Evolutionary conservation across 2,888 invertebrate species (phyloP), one percentile per base, ranked within the genome.

Genomic region (Drosophila mayaguana): DNA sequence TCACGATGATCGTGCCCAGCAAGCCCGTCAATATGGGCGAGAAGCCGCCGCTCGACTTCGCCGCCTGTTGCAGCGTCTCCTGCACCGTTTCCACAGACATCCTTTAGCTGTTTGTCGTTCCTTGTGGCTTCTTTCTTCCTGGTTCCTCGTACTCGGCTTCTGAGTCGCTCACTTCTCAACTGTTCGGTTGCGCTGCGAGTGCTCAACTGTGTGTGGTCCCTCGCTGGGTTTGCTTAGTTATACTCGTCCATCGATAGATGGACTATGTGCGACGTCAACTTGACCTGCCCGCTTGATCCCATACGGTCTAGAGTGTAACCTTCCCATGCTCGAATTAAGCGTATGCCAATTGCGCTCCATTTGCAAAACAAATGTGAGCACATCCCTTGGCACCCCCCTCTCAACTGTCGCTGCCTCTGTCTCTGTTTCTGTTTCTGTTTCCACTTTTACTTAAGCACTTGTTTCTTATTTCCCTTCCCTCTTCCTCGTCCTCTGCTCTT

Each of bases 21-120:
- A 91, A 12, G 1, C 80, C 83, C 1, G 90, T 89, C 53, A 88
- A 60, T 63, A 91, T 28, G n/a, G 91, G 91, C 25, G 62, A 32
- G 51, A 88, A 56, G 51, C 76, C 65, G 45, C 70, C 61, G 3
- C 80, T 40, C 71, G 18, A 36, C 12, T 63, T 48, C 14, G 75
- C 61, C 18, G 83, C 80, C 70, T 83, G 82, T 42, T 80, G 70
- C 55, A 85, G 74, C 63, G 91, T 85, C 74, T 90, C 82, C 75
- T 85, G 83, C 67, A 88, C 77, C 56, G 79, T 80, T 64, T 83
- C 90, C 80, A 84, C 83, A 50, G 90, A 80, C 90, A 90, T 90
- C 57, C 53, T 73, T 62, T n/a, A 12, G 46, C 11, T 51, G 16
- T 5, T 5, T 28, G 16, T 16, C 36, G 32, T 16, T 55, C 28